Percentiles rank a stretch among this genome's conserved stretches.
These are phyloP conservation scores for Uropetala carovei DNA, from an alignment of 2,888 invertebrate species.

Conservation along the genomic window DNA sequence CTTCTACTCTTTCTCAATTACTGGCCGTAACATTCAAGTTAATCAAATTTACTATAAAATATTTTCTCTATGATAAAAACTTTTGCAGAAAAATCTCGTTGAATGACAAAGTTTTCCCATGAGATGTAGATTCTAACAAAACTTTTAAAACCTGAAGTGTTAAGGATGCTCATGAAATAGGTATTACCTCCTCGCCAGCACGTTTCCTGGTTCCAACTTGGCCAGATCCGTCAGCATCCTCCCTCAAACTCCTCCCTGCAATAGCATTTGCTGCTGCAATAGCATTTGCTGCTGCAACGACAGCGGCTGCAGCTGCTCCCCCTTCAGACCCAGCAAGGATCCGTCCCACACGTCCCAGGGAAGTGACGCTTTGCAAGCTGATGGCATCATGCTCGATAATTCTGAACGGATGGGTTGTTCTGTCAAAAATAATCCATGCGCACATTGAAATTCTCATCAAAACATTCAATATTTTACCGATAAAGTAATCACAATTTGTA, in stretches of 20 bases:
- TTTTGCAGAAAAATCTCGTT: too few relatives aligned
- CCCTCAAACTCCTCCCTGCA: conserved; percentile 58
- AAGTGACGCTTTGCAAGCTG: conserved; percentile 92
- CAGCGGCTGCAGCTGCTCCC: conserved; percentile 62
- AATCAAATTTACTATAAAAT: too few relatives aligned
- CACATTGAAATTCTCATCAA: conserved; percentile 16
- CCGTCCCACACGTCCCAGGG: conserved; percentile 88
- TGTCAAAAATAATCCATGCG: conserved; percentile 62
- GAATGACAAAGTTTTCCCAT: too few relatives aligned
- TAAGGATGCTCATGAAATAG: not conserved
- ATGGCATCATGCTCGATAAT: conserved; percentile 92
- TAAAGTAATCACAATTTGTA: too few relatives aligned
- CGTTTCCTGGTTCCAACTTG: conserved; percentile 39
- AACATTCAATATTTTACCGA: too few relatives aligned
- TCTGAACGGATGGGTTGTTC: conserved; percentile 74
- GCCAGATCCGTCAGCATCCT: conserved; percentile 61
- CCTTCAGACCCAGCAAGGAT: conserved; percentile 82
- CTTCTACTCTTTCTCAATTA: too few relatives aligned
- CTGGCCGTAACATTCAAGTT: too few relatives aligned
- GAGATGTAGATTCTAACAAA: too few relatives aligned
- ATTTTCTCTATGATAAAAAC: too few relatives aligned
- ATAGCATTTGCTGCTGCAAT: conserved; percentile 10
- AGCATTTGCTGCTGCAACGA: conserved; percentile 19
- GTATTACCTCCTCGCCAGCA: conserved; percentile 67
- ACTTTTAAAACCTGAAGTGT: too few relatives aligned